Evolutionary conservation across 1,140 invertebrate species (phyloP).

Genomic region (Aporrectodea caliginosa): DNA sequence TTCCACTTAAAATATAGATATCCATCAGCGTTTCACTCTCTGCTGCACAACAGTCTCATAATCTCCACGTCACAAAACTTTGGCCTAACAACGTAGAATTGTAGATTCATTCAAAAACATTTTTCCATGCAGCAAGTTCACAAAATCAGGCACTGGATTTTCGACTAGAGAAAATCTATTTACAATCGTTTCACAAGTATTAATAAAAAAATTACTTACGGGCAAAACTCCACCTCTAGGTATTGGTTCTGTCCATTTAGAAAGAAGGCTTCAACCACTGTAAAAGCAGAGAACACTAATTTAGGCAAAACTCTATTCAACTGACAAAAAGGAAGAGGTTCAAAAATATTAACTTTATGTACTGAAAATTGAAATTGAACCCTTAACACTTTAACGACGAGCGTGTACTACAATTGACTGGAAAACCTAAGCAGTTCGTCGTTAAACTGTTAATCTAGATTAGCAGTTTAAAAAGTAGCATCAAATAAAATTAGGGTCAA

Average conservation of each 20-base stretch:
- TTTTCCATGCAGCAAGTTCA: too few relatives aligned
- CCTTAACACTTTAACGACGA: too few relatives aligned
- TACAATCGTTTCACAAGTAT: neutral
- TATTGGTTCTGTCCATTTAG: slow-evolving; percentile 56
- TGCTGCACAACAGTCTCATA: too few relatives aligned
- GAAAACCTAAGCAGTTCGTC: too few relatives aligned
- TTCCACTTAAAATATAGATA: too few relatives aligned
- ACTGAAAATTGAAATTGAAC: neutral
- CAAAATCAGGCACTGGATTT: neutral
- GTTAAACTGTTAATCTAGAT: too few relatives aligned
- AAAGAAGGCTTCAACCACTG: slow-evolving; percentile 60
- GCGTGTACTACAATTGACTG: too few relatives aligned
- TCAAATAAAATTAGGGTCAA: too few relatives aligned
- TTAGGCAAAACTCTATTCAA: neutral
- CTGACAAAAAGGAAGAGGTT: neutral
- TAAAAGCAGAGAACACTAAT: slow-evolving; percentile 34
- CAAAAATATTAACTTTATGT: neutral
- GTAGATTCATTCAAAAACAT: too few relatives aligned
- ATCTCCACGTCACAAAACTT: neutral
- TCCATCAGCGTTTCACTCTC: too few relatives aligned
- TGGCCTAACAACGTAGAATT: neutral
- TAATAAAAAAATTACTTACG: slow-evolving; percentile 48
- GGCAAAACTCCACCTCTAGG: slow-evolving; percentile 59
- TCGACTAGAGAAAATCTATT: too few relatives aligned
- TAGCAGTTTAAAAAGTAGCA: too few relatives aligned